Conservation (phyloP, 2,797 vertebrate species). For the Holocentrus rufus region DNA sequence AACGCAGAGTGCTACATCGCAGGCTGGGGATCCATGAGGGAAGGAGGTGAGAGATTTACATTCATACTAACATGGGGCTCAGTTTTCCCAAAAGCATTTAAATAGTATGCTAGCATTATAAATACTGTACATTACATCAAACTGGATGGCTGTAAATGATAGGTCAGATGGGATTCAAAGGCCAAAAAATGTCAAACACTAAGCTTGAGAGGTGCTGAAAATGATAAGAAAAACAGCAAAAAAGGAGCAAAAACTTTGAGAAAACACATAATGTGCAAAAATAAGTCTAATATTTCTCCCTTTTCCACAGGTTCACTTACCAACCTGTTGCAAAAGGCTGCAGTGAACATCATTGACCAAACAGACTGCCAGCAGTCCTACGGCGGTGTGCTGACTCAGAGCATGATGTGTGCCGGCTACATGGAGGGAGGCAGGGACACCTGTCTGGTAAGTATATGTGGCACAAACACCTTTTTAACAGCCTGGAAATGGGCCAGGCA, state of each 20-base stretch:
- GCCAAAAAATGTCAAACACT: too few species aligned
- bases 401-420: conserved; percentile 92
- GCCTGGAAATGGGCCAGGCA: conserved; percentile 12
- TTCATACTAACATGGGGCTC: too few species aligned
- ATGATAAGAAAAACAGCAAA: background rate
- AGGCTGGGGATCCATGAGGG: conserved; percentile 93
- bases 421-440: conserved; percentile 90
- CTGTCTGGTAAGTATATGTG: conserved; percentile 85
- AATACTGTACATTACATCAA: background rate
- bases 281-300: background rate
- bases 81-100: background rate
- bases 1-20: conserved; percentile 89
- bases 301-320: conserved; percentile 75
- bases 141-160: background rate
- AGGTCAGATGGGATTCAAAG: background rate
- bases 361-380: conserved; percentile 88
- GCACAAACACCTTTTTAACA: conserved; percentile 19
- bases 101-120: background rate
- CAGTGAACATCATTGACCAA: conserved; percentile 87
- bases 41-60: conserved; percentile 85
- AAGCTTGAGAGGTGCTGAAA: background rate
- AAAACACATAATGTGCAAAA: background rate
- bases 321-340: conserved; percentile 90
- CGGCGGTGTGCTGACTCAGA: conserved; percentile 84
- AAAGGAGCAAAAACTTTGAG: background rate